Percentiles rank a stretch among this genome's conserved stretches.
Evolutionary conservation across 2,888 invertebrate species (phyloP).

Genomic region (Dynastes tityus): DNA sequence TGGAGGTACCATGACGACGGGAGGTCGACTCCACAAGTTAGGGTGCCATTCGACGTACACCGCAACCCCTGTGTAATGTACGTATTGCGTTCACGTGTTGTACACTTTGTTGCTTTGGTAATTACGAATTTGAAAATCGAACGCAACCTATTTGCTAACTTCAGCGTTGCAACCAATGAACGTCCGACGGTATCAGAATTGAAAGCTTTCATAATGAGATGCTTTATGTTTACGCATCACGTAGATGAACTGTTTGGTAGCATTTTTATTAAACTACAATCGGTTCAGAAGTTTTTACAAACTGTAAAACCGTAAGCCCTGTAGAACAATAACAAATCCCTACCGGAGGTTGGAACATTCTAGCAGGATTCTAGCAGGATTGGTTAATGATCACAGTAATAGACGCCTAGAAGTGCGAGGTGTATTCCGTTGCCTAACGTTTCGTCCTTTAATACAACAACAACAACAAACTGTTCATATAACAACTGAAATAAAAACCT

Average conservation of each 20-base stretch:
- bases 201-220: constrained; percentile 1
- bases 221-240: constrained; percentile 24
- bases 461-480: too few species aligned
- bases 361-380: too few species aligned
- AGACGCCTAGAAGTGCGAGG: too few species aligned
- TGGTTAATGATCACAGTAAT: too few species aligned
- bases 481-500: too few species aligned
- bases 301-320: too few species aligned
- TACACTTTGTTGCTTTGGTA: constrained; percentile 47
- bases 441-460: too few species aligned
- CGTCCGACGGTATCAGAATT: constrained; percentile 5
- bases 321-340: too few species aligned
- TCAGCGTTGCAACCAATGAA: not conserved
- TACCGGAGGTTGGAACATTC: too few species aligned
- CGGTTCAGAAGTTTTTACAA: too few species aligned
- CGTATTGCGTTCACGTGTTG: constrained; percentile 37
- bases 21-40: constrained; percentile 41
- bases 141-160: constrained; percentile 40
- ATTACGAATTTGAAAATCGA: constrained; percentile 30
- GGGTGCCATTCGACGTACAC: constrained; percentile 33
- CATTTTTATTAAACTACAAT: too few species aligned
- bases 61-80: constrained; percentile 32
- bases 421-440: too few species aligned
- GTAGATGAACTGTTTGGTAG: not conserved
- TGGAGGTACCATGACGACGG: constrained; percentile 50